A percentile compares a stretch with the other conserved stretches of the same genome.
Evolutionary conservation across 2,113 vertebrate species (phyloP).

Genomic region (Gopherus evgoodei): DNA sequence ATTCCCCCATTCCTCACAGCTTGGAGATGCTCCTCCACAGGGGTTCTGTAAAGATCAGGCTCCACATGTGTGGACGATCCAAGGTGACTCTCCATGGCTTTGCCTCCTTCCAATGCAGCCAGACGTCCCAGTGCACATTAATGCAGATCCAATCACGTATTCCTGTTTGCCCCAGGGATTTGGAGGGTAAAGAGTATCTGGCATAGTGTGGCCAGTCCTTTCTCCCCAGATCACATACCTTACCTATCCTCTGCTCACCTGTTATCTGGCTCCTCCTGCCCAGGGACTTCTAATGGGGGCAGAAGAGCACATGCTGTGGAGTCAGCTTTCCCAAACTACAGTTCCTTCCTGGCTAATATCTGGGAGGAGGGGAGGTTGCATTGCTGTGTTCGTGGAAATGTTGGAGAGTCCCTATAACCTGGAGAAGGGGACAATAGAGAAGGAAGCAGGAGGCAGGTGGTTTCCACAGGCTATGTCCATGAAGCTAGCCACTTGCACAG

Average conservation of each 20-base stretch:
- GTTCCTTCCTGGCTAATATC: not conserved
- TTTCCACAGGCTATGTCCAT: constrained; percentile 22
- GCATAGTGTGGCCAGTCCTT: not conserved
- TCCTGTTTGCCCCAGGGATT: not conserved
- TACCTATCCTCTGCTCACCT: not conserved
- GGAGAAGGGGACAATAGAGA: constrained; percentile 46
- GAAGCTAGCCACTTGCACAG: not conserved
- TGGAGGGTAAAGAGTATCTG: not conserved
- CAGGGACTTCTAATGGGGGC: too few species aligned
- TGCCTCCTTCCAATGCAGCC: not conserved
- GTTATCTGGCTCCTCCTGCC: not conserved
- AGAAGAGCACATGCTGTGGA: not conserved
- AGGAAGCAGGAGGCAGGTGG: constrained; percentile 7
- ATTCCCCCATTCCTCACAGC: not conserved
- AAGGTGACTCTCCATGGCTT: not conserved
- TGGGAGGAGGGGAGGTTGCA: not conserved
- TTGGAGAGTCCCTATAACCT: not conserved
- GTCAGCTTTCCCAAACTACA: not conserved
- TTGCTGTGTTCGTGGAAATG: not conserved
- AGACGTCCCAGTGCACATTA: not conserved
- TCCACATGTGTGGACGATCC: not conserved
- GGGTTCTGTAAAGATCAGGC: not conserved
- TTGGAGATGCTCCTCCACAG: not conserved
- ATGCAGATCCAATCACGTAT: not conserved
- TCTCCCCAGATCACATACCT: not conserved